Evolutionary conservation across 2,888 invertebrate genomes (phyloP), one percentile per base, ranked within the genome.

Genomic region (Villa cingulata): DNA sequence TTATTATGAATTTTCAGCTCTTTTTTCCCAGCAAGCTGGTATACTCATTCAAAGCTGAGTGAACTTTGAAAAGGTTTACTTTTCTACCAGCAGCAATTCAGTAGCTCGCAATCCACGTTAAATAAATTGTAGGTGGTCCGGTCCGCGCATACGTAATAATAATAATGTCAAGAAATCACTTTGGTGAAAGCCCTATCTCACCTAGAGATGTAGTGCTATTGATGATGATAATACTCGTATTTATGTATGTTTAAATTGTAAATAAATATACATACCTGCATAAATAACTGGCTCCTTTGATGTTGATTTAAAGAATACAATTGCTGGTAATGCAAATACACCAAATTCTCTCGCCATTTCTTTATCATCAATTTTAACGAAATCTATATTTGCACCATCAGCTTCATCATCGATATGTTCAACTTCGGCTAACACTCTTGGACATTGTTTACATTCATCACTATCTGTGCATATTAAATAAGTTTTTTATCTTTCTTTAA

Each of bases 371-470:
- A 92, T 85, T 67, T 92, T 90, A 4, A 92, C 88, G 58, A 92
- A 91, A 62, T 91, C 89, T 53, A 92, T 91, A 7, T 89, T 89
- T 4, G 86, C 86, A 17, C 81, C 76, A 62, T 91, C 90, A 0
- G 90, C 91, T 56, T 92, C 92, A 61, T 92, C 92, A 60, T 92
- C 92, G 57, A 92, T 92, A 65, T 90, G 89, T 62, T 91, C 91
- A 55, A 91, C 84, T 67, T 90, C 90, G 36, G 79, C 75, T 56
- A 91, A 73, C 23, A 91, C 91, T 63, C 84, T 78, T 56, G 86
- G 86, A 65, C 91, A 92, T 70, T 91, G 91, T 70, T 90, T 91
- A 74, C 91, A 91, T 72, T 91, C 90, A 75, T 86, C 86, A 75
- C 89, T 89, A 74, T 90, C 91, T 91, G 61, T 65, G 63, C 68